A percentile compares a stretch with the other conserved stretches of the same genome.
Evolutionary conservation across 1,140 invertebrate species (phyloP).

Genomic region (Caerostris darwini): DNA sequence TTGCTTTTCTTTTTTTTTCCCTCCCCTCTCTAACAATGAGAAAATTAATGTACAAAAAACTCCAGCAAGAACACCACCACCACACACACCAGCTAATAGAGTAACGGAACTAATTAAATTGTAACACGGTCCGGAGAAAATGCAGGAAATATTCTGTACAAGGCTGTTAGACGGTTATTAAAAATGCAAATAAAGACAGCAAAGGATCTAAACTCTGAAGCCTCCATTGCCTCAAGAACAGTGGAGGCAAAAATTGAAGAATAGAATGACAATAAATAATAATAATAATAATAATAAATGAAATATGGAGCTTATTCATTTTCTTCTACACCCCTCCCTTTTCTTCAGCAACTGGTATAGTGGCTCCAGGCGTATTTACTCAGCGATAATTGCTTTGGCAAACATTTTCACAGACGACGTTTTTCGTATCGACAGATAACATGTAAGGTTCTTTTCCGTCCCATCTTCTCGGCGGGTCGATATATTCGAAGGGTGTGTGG

Average conservation of each 20-base stretch:
- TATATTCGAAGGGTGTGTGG: not conserved
- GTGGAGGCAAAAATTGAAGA: conserved; percentile 48
- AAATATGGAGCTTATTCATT: conserved; percentile 66
- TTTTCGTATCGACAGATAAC: conserved; percentile 77
- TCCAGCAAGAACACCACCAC: not conserved
- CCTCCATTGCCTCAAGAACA: conserved; percentile 58
- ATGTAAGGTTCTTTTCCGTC: conserved; percentile 64
- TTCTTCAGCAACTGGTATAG: conserved; percentile 68
- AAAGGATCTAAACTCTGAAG: conserved; percentile 46
- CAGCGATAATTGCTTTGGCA: conserved; percentile 76
- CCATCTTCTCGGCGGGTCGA: conserved; percentile 46
- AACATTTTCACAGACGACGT: conserved; percentile 77
- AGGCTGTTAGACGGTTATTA: conserved; percentile 56
- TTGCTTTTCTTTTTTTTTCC: conserved; percentile 48
- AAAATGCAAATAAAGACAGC: conserved; percentile 76
- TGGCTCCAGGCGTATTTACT: conserved; percentile 73
- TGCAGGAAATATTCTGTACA: not conserved
- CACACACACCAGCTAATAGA: conserved; percentile 54
- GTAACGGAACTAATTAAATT: conserved; percentile 77
- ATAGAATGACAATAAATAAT: conserved; percentile 18
- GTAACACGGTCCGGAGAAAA: conserved; percentile 57
- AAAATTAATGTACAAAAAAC: conserved; percentile 10
- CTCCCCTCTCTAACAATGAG: not conserved
- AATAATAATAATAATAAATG: no score
- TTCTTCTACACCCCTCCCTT: not conserved